Percentiles rank a stretch among this genome's conserved stretches.
phyloP scores from a whole-genome alignment of 2,888 invertebrate genomes.

The Calephelis perditalis region DNA sequence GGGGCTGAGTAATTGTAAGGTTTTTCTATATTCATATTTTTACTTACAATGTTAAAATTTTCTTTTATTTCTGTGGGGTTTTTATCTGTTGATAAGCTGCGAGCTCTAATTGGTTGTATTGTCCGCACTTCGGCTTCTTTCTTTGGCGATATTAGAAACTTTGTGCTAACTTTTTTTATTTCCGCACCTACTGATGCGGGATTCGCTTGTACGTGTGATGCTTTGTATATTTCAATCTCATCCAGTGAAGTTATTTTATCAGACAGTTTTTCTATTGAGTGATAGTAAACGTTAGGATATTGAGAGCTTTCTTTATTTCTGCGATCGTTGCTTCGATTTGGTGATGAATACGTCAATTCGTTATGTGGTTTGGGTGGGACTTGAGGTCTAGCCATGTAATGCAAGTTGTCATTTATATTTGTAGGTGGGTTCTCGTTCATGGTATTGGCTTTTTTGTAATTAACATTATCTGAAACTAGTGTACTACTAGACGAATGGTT shows the following conservation, averaged over 20 bases:
- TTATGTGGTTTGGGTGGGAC: slow-evolving; percentile 45
- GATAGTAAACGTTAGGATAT: slow-evolving; percentile 65
- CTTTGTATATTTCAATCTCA: slow-evolving; percentile 55
- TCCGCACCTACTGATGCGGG: slow-evolving; percentile 68
- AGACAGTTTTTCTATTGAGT: slow-evolving; percentile 58
- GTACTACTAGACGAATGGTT: slow-evolving; percentile 63
- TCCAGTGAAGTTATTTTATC: slow-evolving; percentile 52
- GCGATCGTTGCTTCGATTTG: slow-evolving; percentile 26
- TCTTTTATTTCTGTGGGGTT: slow-evolving; percentile 30
- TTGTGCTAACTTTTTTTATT: slow-evolving; percentile 68
- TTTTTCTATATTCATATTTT: slow-evolving; percentile 32
- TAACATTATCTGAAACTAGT: slow-evolving; percentile 56
- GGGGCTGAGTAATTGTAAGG: slow-evolving; percentile 70
- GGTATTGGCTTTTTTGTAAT: slow-evolving; percentile 31
- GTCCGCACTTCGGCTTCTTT: slow-evolving; percentile 69
- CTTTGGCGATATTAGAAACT: slow-evolving; percentile 66
- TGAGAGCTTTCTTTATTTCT: slow-evolving; percentile 31
- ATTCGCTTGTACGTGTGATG: slow-evolving; percentile 45
- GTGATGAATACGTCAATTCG: slow-evolving; percentile 36
- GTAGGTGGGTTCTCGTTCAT: slow-evolving; percentile 22
- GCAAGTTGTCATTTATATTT: slow-evolving; percentile 34
- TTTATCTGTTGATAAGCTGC: slow-evolving; percentile 60
- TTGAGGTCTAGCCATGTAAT: slow-evolving; percentile 44
- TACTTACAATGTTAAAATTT: slow-evolving; percentile 16
- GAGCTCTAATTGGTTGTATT: slow-evolving; percentile 62